Evolutionary conservation across 1,140 invertebrate species (phyloP).

Genomic region (Apis cerana): DNA sequence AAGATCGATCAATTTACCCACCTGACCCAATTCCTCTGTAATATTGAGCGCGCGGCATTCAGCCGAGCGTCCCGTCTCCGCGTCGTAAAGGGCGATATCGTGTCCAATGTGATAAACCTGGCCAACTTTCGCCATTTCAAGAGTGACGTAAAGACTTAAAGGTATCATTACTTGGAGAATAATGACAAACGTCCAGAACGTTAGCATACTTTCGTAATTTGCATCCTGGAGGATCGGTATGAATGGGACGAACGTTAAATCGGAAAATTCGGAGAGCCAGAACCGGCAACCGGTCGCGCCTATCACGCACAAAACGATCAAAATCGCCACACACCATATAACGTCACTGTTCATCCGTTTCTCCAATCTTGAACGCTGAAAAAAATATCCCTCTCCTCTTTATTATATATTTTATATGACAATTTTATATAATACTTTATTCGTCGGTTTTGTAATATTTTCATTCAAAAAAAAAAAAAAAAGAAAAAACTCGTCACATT

Average conservation of each 20-base stretch:
- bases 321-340: slow-evolving; percentile 97
- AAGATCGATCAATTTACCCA: slow-evolving; percentile 65
- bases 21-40: slow-evolving; percentile 97
- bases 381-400: neutral
- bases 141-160: slow-evolving; percentile 96
- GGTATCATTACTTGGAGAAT: slow-evolving; percentile 99
- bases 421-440: neutral
- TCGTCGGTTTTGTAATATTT: too few relatives aligned
- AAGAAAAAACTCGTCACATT: too few relatives aligned
- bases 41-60: slow-evolving; percentile 98
- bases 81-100: slow-evolving; percentile 93
- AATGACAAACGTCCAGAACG: slow-evolving; percentile 97
- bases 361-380: slow-evolving; percentile 91
- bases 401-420: neutral
- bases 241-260: slow-evolving; percentile 83
- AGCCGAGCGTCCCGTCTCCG: slow-evolving; percentile 90
- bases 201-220: slow-evolving; percentile 91
- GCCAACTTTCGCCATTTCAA: slow-evolving; percentile 97
- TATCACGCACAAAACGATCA: slow-evolving; percentile 94
- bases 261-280: slow-evolving; percentile 87
- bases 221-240: slow-evolving; percentile 82
- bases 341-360: slow-evolving; percentile 97
- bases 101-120: slow-evolving; percentile 98
- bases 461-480: too few relatives aligned
- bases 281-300: slow-evolving; percentile 94